Percentiles rank a stretch among this genome's conserved stretches.
Evolutionary conservation across 2,113 vertebrate species (phyloP).

Genomic region (Thamnophis sirtalis): DNA sequence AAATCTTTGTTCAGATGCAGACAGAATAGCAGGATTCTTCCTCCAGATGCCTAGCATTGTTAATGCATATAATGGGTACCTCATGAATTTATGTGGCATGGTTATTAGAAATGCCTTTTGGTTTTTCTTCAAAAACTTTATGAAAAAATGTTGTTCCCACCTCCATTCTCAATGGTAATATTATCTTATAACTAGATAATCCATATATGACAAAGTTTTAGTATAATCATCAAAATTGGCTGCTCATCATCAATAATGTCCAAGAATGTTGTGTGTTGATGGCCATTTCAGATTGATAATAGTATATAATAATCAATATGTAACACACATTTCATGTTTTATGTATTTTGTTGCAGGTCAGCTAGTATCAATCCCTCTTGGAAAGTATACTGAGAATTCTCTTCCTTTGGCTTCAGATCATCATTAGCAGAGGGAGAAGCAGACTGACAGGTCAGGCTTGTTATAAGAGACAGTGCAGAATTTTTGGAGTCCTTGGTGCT

Average conservation of each 20-base stretch:
- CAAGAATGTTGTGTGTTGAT: background rate
- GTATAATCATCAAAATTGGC: background rate
- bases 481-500: background rate
- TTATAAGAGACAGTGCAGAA: background rate
- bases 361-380: background rate
- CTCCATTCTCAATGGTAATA: background rate
- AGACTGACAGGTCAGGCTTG: constrained; percentile 1
- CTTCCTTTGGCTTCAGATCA: background rate
- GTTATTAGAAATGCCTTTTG: background rate
- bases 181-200: background rate
- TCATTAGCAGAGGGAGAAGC: background rate
- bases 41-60: background rate
- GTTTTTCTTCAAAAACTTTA: background rate
- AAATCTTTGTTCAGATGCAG: background rate
- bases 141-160: background rate
- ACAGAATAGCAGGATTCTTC: background rate
- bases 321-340: background rate
- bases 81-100: background rate
- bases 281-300: background rate
- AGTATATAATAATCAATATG: background rate
- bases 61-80: background rate
- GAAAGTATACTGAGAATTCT: background rate
- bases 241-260: background rate
- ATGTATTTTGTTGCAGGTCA: constrained; percentile 11
- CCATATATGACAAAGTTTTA: background rate